A percentile compares a stretch with the other conserved stretches of the same genome.
Evolutionary conservation across 2,797 vertebrate species (phyloP).

Genomic region (Schizopygopsis malacanthus): DNA sequence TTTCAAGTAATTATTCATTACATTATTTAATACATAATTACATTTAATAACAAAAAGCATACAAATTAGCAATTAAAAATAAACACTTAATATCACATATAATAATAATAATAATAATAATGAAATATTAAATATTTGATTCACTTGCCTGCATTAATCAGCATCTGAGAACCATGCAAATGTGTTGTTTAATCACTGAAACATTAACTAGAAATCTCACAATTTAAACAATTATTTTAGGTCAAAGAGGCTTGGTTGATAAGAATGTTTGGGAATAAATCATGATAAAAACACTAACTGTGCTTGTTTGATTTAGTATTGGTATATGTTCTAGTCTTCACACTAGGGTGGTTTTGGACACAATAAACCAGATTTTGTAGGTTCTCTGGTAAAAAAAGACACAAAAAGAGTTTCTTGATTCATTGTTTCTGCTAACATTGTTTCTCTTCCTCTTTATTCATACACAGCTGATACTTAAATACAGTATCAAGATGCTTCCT

Average conservation of each 20-base stretch:
- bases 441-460: conserved; percentile 39
- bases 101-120: no score
- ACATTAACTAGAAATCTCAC: not conserved
- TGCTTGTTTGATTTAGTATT: not conserved
- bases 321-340: not conserved
- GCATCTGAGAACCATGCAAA: not conserved
- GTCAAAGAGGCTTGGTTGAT: not conserved
- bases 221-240: not conserved
- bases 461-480: conserved; percentile 1
- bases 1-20: not conserved
- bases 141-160: not conserved
- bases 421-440: not conserved
- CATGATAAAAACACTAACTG: not conserved
- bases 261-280: not conserved
- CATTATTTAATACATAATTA: not conserved
- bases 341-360: not conserved
- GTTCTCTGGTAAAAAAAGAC: not conserved
- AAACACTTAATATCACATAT: not conserved
- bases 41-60: not conserved
- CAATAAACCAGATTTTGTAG: not conserved
- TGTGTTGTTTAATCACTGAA: not conserved
- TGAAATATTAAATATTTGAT: not conserved
- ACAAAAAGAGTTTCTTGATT: not conserved
- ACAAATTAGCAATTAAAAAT: not conserved
- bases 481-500: conserved; percentile 11